Base-by-base conservation (phyloP, 2,113 vertebrate genomes). In the Sceloporus undulatus region DNA sequence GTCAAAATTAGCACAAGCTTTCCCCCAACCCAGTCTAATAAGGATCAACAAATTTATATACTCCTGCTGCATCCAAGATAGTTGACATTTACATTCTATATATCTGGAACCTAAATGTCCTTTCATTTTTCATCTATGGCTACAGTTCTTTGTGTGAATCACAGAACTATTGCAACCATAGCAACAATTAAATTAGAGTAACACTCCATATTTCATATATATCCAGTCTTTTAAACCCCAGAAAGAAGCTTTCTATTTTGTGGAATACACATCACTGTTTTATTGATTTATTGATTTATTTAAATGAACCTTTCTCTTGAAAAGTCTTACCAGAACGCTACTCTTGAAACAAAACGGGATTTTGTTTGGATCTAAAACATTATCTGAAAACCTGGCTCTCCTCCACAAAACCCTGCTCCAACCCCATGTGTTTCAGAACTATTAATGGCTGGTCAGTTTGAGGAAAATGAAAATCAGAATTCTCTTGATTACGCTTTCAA, bases 141-240 rank as follows among this genome's bases (percentile, higher is more conserved):
- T 89, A 29, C 34, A 42, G 84, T 79, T 84, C 84, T n/a, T 84
- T 79, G 84, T 76, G 68, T 1, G 5, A 52, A 42, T 5, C 85
- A 90, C 34, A 91, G 88, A 87, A 87, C 54, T 27, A 5, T 3
- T 86, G 80, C 0, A 2, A 71, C 27, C 91, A 94, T 89, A 92
- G 92, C 92, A 94, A 94, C 93, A 91, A 76, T 78, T 88, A 42
- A 73, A 85, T 85, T 40, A 6, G 10, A 91, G 89, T 38, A 90
- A 19, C 89, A 66, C 87, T 93, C 73, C 85, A 59, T 5, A 82
- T 82, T 85, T 90, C 23, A 68, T 18, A 74, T 38, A 4, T 71
- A 38, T 82, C 79, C 81, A 79, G 80, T 48, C 74, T 18, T 89
- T 91, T 88, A 27, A 42, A 82, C 87, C 71, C 59, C 0, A 52